phyloP scores from a whole-genome alignment of 2,113 vertebrate genomes.

The Sinocyclocheilus maitianheensis region DNA sequence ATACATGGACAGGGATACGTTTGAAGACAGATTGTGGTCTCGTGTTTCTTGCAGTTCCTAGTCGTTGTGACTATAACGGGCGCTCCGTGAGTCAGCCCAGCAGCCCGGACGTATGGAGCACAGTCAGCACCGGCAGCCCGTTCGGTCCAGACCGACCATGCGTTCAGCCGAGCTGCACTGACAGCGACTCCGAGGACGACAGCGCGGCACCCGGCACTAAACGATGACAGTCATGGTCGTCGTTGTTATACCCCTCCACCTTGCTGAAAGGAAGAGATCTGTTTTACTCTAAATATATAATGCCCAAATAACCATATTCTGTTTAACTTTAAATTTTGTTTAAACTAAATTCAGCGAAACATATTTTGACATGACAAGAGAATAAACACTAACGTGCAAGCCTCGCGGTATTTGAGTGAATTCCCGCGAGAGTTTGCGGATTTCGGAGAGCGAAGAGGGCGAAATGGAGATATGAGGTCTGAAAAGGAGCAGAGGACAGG shows the following conservation, averaged over 20 bases:
- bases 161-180: constrained; percentile 45
- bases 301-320: background rate
- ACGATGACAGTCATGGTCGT: constrained; percentile 42
- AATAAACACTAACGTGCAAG: background rate
- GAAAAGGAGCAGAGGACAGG: constrained; percentile 75
- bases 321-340: background rate
- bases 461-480: constrained; percentile 79
- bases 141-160: background rate
- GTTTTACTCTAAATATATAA: background rate
- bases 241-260: constrained; percentile 5
- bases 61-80: constrained; percentile 52
- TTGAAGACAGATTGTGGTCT: background rate
- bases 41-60: constrained; percentile 63
- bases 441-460: constrained; percentile 41
- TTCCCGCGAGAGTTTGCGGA: constrained; percentile 67
- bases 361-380: background rate
- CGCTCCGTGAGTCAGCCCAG: constrained; percentile 58
- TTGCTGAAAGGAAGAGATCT: background rate
- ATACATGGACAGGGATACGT: background rate
- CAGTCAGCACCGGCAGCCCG: constrained; percentile 46
- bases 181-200: constrained; percentile 55
- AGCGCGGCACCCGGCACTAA: constrained; percentile 23
- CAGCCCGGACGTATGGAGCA: constrained; percentile 58
- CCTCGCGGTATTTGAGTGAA: constrained; percentile 61
- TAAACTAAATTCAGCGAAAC: background rate